Base-by-base conservation (phyloP, 2,888 invertebrate species). In the Panopea generosa region DNA sequence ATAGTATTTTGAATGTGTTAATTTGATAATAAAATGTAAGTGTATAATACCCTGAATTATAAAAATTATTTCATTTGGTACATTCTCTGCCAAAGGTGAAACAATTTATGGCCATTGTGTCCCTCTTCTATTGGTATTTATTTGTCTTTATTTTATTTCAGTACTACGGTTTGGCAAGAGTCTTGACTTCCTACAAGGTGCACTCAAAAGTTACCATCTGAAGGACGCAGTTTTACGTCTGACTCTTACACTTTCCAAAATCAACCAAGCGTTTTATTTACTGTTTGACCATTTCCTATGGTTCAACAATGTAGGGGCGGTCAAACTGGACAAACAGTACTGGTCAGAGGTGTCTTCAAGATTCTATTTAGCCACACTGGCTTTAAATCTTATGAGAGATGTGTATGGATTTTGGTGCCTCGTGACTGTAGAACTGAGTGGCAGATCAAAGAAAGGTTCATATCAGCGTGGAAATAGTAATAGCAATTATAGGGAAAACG, bases 241-340 rank as follows among this genome's bases (percentile, higher is more conserved):
- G 11, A 95, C 96, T 29, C 92, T 97, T 40, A 96, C 96, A 0
- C 90, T 97, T 60, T 96, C 97, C 76, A 96, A 96, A 93, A 94
- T 98, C 61, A 95, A 96, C 27, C 95, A 96, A 91, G 95, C 96
- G 0, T 91, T 97, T 27, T 98, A 95, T 89, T 94, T 98, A 2
- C 93, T 97, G 55, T 95, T 96, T 16, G 98, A 98, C 91, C 97
- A 98, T 90, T 94, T 97, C 38, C 94, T 97, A 38, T 98, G 97
- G 96, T 93, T 97, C 2, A 95, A 96, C 2, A 85, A 91, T 67
- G 84, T 91, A 27, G 92, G 93, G 20, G 86, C 92, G 22, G 84
- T 92, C 16, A 87, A 91, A 83, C 94, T 96, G 0, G 95, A 97
- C 90, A 94, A 95, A 0, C 95, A 95, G 53, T 96, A 95, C 90